Evolutionary conservation across 2,888 invertebrate genomes (phyloP), one percentile per base, ranked within the genome.

Genomic region (Drosophila fungiperda): DNA sequence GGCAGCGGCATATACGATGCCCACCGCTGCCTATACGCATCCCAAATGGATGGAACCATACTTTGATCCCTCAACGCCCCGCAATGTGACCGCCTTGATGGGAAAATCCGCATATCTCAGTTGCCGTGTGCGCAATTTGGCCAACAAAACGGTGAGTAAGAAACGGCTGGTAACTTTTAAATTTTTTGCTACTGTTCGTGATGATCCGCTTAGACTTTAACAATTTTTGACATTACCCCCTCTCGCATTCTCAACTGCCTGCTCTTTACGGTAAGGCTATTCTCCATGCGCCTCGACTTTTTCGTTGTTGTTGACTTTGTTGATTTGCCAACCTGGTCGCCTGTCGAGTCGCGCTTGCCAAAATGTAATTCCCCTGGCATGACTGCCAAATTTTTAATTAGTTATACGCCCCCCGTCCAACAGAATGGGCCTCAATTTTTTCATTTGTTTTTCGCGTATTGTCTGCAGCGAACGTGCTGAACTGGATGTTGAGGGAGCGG

Each of bases 81-180:
- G 95, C 72, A 96, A 97, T 94, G 96, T 97, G 77, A 97, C 96
- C 45, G 96, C 96, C 35, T 95, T 96, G 48, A 96, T 96, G 77
- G 96, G 96, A 89, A 96, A 96, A 93, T 96, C 93, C 36, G 93
- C 93, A 65, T 93, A 93, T 89, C 89, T 93, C 65, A 93, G 92
- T 80, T 93, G 93, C 87, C 91, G 92, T 73, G 93, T 93, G 63
- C 89, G 91, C 76, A 93, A 93, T 90, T 92, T 93, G 79, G 92
- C 93, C 82, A 93, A 93, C 83, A 93, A 93, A 91, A 93, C 93
- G 74, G 93, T 93, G 84, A 93, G 93, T 91, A 45, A 48, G 54
- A 26, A 60, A 36, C 40, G 29, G 45, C 60, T 60, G 65, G 52
- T 77, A 62, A 59, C 65, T 42, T 29, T n/a, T 42, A 52, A 60